Base-by-base conservation (phyloP, 1,140 invertebrate species). In the Calliopsis andreniformis region DNA sequence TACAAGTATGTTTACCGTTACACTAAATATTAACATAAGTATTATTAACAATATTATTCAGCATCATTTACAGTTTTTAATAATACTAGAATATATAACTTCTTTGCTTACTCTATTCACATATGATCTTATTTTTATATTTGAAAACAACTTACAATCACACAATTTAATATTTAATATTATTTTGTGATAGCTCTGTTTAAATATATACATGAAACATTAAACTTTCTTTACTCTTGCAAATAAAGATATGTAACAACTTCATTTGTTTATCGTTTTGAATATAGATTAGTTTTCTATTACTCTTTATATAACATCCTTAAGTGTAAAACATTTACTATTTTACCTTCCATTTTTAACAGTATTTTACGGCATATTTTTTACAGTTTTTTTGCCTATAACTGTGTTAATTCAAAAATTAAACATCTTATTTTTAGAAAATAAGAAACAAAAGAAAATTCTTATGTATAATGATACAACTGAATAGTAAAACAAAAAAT, bases 21-120 rank as follows among this genome's bases (percentile, higher is more conserved):
- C 55, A 18, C 63, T 68, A 81, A 62, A 66, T 62, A 59, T 80
- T 76, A 80, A 77, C 67, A 67, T 45, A 67, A 39, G 30, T 55
- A 45, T 66, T 75, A 75, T 56, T 75, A 75, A 75, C 62, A 73
- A 45, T 30, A 14, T 58, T 20, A 56, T 20, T 56, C 20, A 67
- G 53, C 42, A 75, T 67, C 62, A 75, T 67, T 75, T 75, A 75
- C 51, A 67, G 45, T 56, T 32, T 75, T 56, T 51, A 66, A 14
- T 56, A 51, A 67, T 25, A 75, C 43, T 56, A 75, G 30, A 56
- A 30, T 66, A 68, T 45, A 28, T 61, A 51, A 49, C 32, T 35
- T 16, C 18, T 20, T 75, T 25, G 18, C 28, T 23, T 56, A 73
- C 47, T 32, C 35, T 67, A 43, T 14, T 45, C 51, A 56, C 23